Percentiles rank a stretch among this genome's conserved stretches.
These are phyloP conservation scores for Batillaria attramentaria DNA, from an alignment of 1,140 invertebrate genomes.

Conservation along the genomic window DNA sequence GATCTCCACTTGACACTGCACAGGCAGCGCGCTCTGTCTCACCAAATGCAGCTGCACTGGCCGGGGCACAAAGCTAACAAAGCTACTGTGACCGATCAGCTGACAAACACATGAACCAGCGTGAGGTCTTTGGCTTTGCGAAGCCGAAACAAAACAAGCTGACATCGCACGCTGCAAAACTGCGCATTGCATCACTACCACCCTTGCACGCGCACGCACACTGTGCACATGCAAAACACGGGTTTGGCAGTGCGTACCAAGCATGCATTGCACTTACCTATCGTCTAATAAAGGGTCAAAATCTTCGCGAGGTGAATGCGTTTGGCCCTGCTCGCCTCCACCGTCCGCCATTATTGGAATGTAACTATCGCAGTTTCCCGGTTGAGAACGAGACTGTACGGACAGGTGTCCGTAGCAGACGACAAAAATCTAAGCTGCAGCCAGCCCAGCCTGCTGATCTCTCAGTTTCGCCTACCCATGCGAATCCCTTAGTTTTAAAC, in stretches of 20 bases:
- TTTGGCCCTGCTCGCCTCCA: conserved; percentile 4
- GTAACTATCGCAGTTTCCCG: conserved; percentile 22
- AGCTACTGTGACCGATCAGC: conserved; percentile 24
- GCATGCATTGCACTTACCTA: conserved; percentile 10
- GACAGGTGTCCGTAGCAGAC: conserved; percentile 18
- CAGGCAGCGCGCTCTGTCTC: no score
- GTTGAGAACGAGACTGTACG: background rate
- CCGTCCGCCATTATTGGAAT: conserved; percentile 34
- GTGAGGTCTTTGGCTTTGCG: conserved; percentile 8
- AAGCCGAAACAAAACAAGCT: background rate
- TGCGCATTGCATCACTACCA: background rate
- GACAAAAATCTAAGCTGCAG: no score
- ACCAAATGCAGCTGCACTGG: conserved; percentile 6
- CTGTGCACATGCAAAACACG: background rate
- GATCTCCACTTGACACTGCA: no score
- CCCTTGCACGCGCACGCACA: background rate
- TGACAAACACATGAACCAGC: no score
- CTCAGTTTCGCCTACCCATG: no score
- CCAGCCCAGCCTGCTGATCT: no score
- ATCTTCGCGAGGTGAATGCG: conserved; percentile 3
- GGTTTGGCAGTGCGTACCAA: background rate
- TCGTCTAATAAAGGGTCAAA: background rate
- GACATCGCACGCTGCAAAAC: conserved; percentile 5
- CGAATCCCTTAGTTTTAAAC: no score
- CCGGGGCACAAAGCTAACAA: background rate